These are phyloP conservation scores for Eupithecia pulchellata DNA, from an alignment of 2,888 invertebrate species.

Conservation along the genomic window DNA sequence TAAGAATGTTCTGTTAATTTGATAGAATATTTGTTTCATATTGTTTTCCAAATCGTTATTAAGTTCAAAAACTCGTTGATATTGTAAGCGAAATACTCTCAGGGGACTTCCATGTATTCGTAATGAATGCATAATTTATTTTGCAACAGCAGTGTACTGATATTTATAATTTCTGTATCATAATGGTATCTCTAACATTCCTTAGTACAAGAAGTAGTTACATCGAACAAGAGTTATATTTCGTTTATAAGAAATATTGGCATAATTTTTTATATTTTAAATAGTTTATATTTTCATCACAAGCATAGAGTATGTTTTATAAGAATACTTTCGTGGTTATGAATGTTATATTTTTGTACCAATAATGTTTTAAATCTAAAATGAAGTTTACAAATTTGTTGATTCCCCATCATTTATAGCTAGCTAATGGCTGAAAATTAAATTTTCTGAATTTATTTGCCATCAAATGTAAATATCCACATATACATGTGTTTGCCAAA, in stretches of 20 bases:
- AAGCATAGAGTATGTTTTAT: constrained; percentile 59
- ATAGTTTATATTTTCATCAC: constrained; percentile 60
- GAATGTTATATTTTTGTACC: constrained; percentile 64
- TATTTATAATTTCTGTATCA: constrained; percentile 85
- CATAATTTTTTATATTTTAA: constrained; percentile 55
- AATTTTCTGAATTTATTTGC: constrained; percentile 53
- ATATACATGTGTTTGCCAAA: constrained; percentile 65
- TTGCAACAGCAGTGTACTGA: constrained; percentile 64
- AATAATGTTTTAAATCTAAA: constrained; percentile 51
- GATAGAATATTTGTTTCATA: too few species aligned
- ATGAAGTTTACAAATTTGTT: constrained; percentile 36
- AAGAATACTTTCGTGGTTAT: constrained; percentile 54
- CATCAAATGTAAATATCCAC: constrained; percentile 66
- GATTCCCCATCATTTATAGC: constrained; percentile 33
- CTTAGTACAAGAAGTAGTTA: constrained; percentile 66
- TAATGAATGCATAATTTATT: constrained; percentile 73
- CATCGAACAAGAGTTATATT: constrained; percentile 68
- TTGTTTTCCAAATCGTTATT: constrained; percentile 64
- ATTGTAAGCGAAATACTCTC: constrained; percentile 64
- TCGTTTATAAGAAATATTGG: constrained; percentile 51
- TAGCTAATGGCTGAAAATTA: constrained; percentile 53
- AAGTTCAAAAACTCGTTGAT: constrained; percentile 57
- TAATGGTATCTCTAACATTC: constrained; percentile 72
- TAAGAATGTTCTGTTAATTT: neutral
- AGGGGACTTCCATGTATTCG: constrained; percentile 57